Percentiles rank a stretch among this genome's conserved stretches.
These are phyloP conservation scores for Barnardius zonarius DNA, from an alignment of 2,113 vertebrate species.

Conservation along the genomic window DNA sequence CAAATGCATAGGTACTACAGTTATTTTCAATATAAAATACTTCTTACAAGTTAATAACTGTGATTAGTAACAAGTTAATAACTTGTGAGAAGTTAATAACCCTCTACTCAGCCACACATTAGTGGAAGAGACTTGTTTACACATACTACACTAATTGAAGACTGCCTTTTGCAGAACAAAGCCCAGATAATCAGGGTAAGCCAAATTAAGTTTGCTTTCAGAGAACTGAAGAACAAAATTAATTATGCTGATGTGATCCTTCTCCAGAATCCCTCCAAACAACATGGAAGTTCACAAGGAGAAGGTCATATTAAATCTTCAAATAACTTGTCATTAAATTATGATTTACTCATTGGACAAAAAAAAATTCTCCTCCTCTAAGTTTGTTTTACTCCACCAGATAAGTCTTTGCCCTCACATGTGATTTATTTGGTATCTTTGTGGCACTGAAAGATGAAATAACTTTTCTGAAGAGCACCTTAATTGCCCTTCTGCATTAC, in stretches of 20 bases:
- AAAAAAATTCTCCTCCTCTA: background rate
- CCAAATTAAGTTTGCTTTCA: background rate
- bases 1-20: background rate
- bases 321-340: background rate
- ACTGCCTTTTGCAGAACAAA: background rate
- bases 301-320: background rate
- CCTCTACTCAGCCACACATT: background rate
- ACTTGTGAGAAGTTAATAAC: background rate
- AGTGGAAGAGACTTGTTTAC: background rate
- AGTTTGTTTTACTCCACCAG: background rate
- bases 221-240: background rate
- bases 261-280: background rate
- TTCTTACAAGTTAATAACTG: background rate
- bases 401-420: background rate
- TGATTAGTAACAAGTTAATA: background rate
- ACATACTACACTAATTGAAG: background rate
- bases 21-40: background rate
- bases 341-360: background rate
- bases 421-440: fast-evolving
- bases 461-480: background rate
- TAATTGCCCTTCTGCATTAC: background rate
- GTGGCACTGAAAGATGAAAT: background rate
- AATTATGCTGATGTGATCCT: background rate
- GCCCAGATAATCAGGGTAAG: constrained; percentile 4
- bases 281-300: background rate